phyloP scores from a whole-genome alignment of 2,888 invertebrate genomes.

The Dasysyrphus tricinctus region DNA sequence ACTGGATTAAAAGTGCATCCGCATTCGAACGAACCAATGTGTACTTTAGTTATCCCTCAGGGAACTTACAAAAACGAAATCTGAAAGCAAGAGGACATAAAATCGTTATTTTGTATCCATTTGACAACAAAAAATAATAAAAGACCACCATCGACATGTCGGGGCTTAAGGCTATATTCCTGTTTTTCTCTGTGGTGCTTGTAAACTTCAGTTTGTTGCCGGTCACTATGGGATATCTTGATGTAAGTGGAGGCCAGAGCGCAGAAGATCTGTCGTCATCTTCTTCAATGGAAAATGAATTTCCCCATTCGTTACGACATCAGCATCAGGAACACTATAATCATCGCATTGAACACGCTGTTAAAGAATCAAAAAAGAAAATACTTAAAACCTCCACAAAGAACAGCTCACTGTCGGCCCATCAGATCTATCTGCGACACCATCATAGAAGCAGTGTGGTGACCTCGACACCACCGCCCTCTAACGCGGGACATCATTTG shows the following conservation, averaged over 20 bases:
- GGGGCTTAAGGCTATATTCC: constrained; percentile 59
- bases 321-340: constrained; percentile 79
- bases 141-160: constrained; percentile 63
- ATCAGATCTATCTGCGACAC: constrained; percentile 72
- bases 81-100: constrained; percentile 48
- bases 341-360: constrained; percentile 77
- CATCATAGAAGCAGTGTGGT: constrained; percentile 58
- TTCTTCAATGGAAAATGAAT: constrained; percentile 62
- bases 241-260: constrained; percentile 61
- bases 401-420: constrained; percentile 38
- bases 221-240: constrained; percentile 64
- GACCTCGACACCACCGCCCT: constrained; percentile 43
- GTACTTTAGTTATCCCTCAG: constrained; percentile 36
- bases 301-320: constrained; percentile 78
- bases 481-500: constrained; percentile 78
- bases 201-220: constrained; percentile 68
- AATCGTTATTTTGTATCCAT: constrained; percentile 58
- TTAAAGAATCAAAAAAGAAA: constrained; percentile 75
- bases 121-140: constrained; percentile 60
- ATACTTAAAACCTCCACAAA: constrained; percentile 19
- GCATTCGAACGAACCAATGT: constrained; percentile 34
- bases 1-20: constrained; percentile 57
- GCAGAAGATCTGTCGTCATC: constrained; percentile 44
- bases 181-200: constrained; percentile 55
- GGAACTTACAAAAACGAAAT: constrained; percentile 44